These are phyloP conservation scores for Alauda arvensis DNA, from an alignment of 2,797 vertebrate genomes.

Conservation along the genomic window DNA sequence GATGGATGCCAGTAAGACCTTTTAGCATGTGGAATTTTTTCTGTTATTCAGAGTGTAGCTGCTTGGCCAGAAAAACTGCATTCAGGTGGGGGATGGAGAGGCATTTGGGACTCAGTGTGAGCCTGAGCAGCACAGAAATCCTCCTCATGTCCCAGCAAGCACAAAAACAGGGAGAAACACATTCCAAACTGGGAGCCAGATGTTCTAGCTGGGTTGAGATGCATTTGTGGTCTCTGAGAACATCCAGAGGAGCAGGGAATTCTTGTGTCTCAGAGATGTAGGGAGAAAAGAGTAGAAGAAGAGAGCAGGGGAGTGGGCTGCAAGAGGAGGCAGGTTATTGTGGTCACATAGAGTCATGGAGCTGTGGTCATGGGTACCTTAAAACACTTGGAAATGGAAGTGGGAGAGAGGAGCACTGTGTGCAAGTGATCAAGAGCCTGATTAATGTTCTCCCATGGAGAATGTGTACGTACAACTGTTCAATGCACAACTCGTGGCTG, in stretches of 20 bases:
- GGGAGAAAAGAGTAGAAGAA: not conserved
- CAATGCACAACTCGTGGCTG: not conserved
- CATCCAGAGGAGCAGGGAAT: not conserved
- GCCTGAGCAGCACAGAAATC: not conserved
- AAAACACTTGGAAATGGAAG: not conserved
- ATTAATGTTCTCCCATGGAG: not conserved
- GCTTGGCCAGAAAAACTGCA: not conserved
- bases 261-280: not conserved
- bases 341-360: not conserved
- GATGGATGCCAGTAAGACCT: not conserved
- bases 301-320: not conserved
- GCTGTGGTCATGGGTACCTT: not conserved
- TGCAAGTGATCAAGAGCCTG: not conserved
- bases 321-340: not conserved
- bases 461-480: not conserved
- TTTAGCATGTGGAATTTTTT: not conserved
- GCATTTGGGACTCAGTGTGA: not conserved
- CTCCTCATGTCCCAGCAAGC: not conserved
- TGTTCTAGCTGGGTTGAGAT: not conserved
- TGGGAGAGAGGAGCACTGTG: not conserved
- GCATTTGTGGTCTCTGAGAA: not conserved
- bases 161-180: not conserved
- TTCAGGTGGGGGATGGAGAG: not conserved
- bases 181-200: not conserved
- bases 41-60: not conserved